Base-by-base conservation (phyloP, 2,888 invertebrate genomes). In the Pandemis cinnamomeana region DNA sequence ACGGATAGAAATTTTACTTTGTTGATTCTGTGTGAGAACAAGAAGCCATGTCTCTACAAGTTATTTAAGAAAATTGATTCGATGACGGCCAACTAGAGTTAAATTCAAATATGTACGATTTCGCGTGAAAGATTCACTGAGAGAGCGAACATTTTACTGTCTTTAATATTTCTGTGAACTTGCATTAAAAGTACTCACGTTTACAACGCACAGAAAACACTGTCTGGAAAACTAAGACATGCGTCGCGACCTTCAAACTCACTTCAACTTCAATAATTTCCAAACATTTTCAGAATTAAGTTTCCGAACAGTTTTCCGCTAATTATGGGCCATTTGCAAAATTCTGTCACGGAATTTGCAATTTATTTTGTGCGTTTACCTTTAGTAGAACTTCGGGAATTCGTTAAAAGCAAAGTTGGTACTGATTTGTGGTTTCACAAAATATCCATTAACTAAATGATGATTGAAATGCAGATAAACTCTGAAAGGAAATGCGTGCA, bases 331-430 rank as follows among this genome's bases (percentile, higher is more conserved):
- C 27, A 27, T 64, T 64, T 64, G n/a, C 46, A 48, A 7, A 46
- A 48, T n/a, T 64, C 27, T 13, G 64, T 64, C 27, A 64, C 64
- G 64, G 27, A 64, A 46, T 48, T 46, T 48, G 7, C 36, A 27
- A 64, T 48, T 64, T 48, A 48, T 27, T 10, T 64, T n/a, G 46
- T 48, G n/a, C 48, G 64, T 64, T 61, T 48, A 48, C 48, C 27
- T 46, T 20, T 36, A 60, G 5, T 41, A 7, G 55, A 67, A 63
- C 13, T 62, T 42, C 36, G 5, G 51, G 27, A 67, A 67, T 61
- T 8, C 20, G 62, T 67, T 62, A 58, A 46, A 67, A 63, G 62
- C 44, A 63, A 71, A 53, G 62, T 72, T 68, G 36, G 1, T 20
- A 48, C 20, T 55, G 11, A 46, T 53, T n/a, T 36, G 5, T 4